Evolutionary conservation across 2,888 invertebrate species (phyloP).

Genomic region (Aquatica leii): DNA sequence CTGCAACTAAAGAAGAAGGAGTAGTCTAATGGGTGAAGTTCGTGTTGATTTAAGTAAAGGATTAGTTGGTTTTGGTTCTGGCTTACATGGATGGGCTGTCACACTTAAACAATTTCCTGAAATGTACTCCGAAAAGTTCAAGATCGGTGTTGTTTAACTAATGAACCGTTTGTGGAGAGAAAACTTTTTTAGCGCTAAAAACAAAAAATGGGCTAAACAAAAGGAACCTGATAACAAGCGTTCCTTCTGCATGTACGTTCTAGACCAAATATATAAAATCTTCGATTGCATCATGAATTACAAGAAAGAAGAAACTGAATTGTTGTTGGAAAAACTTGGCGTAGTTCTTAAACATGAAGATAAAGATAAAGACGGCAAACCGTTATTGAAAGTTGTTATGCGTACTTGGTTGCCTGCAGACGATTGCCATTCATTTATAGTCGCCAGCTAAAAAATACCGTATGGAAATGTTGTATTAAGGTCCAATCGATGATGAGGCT

Average conservation of each 20-base stretch:
- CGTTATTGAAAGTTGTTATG: conserved; percentile 96
- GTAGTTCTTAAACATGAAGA: conserved; percentile 95
- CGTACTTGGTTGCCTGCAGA: conserved; percentile 99
- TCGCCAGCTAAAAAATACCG: conserved; percentile 99
- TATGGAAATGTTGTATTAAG: conserved; percentile 99
- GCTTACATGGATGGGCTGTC: conserved; percentile 99
- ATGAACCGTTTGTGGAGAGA: conserved; percentile 99
- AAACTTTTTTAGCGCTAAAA: conserved; percentile 96
- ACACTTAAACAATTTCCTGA: conserved; percentile 99
- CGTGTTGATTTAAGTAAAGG: conserved; percentile 97
- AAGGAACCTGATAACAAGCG: conserved; percentile 92
- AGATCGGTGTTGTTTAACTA: conserved; percentile 94
- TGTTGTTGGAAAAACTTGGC: conserved; percentile 88
- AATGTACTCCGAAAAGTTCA: conserved; percentile 99
- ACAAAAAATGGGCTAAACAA: conserved; percentile 98
- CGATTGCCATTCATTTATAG: conserved; percentile 99
- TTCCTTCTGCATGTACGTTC: conserved; percentile 98
- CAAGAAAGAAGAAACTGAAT: conserved; percentile 88
- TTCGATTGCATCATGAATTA: conserved; percentile 73
- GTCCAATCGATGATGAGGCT: conserved; percentile 72
- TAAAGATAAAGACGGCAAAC: conserved; percentile 95
- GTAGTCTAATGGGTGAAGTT: conserved; percentile 99
- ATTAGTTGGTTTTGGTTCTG: conserved; percentile 99
- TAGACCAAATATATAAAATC: conserved; percentile 98
- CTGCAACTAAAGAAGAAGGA: conserved; percentile 98